Conservation (phyloP, 35 echinoderm and acorn worm genomes). For the Strongylocentrotus purpuratus region DNA sequence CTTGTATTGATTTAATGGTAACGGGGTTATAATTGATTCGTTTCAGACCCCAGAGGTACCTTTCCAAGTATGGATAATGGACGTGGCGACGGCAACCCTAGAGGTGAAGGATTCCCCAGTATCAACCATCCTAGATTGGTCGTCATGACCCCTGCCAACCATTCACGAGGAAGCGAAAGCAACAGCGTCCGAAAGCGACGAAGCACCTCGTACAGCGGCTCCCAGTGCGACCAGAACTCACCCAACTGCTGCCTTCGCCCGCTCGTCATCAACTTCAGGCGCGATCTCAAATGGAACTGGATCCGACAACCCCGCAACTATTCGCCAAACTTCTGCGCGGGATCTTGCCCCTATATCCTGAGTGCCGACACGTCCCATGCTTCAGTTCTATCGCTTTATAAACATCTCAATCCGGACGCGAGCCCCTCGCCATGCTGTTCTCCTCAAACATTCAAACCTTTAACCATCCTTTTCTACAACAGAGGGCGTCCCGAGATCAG, state of each 20-base stretch:
- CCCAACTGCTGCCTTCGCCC: conserved; percentile 83
- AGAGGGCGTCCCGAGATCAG: conserved; percentile 67
- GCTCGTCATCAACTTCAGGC: conserved; percentile 80
- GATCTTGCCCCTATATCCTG: conserved; percentile 85
- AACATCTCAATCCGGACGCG: conserved; percentile 79
- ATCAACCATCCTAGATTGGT: conserved; percentile 67
- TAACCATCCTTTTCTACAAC: conserved; percentile 89
- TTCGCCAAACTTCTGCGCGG: conserved; percentile 82
- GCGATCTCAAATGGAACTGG: conserved; percentile 74
- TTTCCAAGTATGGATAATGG: conserved; percentile 49
- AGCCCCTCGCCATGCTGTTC: conserved; percentile 92
- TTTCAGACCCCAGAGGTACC: conserved; percentile 59
- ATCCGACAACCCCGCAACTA: conserved; percentile 75
- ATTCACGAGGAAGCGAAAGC: neutral
- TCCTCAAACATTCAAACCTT: conserved; percentile 78
- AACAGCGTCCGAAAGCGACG: conserved; percentile 57
- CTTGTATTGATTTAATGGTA: too few species aligned
- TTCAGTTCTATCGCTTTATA: conserved; percentile 67
- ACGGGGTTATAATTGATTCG: neutral
- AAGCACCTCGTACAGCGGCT: neutral
- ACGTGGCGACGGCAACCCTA: conserved; percentile 62
- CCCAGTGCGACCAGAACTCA: conserved; percentile 60
- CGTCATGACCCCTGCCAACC: conserved; percentile 60
- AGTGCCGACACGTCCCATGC: conserved; percentile 59
- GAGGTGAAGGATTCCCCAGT: conserved; percentile 16